A percentile compares a stretch with the other conserved stretches of the same genome.
These are phyloP conservation scores for Sciurus vulgaris DNA, from an alignment of 2,797 vertebrate species.

Conservation along the genomic window DNA sequence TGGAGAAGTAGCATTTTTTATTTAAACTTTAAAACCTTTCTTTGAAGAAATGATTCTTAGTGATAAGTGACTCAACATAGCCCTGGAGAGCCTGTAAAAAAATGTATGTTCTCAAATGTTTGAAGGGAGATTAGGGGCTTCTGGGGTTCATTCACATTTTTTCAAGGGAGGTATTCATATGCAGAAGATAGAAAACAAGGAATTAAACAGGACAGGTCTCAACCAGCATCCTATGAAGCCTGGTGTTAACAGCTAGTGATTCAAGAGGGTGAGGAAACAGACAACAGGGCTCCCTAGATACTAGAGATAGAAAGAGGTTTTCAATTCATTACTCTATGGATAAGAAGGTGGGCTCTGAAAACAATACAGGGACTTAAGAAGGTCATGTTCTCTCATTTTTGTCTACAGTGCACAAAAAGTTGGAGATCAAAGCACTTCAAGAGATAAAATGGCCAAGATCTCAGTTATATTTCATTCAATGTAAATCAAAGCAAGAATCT, in stretches of 20 bases:
- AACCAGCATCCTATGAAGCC: not conserved
- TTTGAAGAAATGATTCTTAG: conserved; percentile 33
- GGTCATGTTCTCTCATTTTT: not conserved
- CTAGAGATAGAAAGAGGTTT: not conserved
- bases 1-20: not conserved
- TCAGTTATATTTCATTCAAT: not conserved
- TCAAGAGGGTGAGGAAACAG: not conserved
- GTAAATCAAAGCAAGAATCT: not conserved
- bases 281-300: not conserved
- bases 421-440: not conserved
- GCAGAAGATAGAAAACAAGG: not conserved
- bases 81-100: not conserved
- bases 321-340: not conserved
- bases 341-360: not conserved
- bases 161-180: not conserved
- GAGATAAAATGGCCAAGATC: not conserved
- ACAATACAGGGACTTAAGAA: not conserved
- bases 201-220: not conserved
- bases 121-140: not conserved
- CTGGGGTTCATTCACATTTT: not conserved
- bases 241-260: not conserved
- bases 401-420: too few species aligned
- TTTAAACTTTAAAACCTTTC: not conserved
- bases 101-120: not conserved
- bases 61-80: not conserved